Evolutionary conservation across 2,797 vertebrate species (phyloP), one percentile per base, ranked within the genome.

Genomic region (Anableps anableps): DNA sequence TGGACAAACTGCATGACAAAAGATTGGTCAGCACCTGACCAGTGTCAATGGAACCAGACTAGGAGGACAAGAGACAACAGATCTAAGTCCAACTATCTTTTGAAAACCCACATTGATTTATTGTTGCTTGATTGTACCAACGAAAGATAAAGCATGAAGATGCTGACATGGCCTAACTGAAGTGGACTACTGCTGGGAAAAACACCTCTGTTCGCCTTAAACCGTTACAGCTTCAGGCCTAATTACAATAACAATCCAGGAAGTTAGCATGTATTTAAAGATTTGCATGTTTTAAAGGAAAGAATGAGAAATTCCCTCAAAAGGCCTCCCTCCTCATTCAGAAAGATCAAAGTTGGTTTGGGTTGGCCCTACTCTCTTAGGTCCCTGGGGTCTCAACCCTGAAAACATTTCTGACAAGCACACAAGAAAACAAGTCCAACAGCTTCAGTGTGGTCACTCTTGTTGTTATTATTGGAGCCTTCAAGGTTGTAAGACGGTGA

Each of bases 251-350:
- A 80, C 64, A 70, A 81, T 80, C 74, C 86, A 79, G 72, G 82
- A 78, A 62, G 31, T 19, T n/a, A 45, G 50, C 36, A 62, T 66
- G 47, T 78, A 58, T 83, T 82, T 55, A 72, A 80, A 91, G 85
- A 93, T 94, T 91, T 89, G 85, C 93, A 92, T 92, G 84, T 91
- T 93, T 92, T 88, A 89, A n/a, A 85, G 84, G 64, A 73, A 85
- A 85, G 75, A 88, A 83, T 77, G 80, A 79, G 74, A 64, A 74
- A 79, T 50, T 82, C 73, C 66, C 73, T 64, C 21, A 74, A 83
- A 43, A 45, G 17, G 45, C 68, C 85, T 73, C 36, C 85, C 72
- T 75, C 79, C 26, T 58, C 31, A 29, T 80, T 86, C 70, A 5
- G 29, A 36, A 45, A 84, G 80, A 93, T 91, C 88, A 93, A 86